phyloP scores from a whole-genome alignment of 2,888 invertebrate species.

The Hydroisotoma schaefferi region DNA sequence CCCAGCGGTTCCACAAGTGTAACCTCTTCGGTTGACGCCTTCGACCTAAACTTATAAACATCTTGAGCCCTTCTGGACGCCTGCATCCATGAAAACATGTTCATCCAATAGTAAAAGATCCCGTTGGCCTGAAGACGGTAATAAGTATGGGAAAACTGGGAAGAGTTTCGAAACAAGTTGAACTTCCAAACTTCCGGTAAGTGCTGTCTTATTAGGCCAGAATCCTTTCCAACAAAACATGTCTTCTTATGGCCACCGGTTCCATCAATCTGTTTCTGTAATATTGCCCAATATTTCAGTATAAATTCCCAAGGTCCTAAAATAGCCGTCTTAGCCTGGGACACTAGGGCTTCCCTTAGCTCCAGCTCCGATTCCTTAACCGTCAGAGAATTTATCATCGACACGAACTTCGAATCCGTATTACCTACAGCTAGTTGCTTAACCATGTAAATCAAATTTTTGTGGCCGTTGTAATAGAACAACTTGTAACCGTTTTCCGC shows the following conservation, averaged over 20 bases:
- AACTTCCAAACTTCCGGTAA: constrained; percentile 21
- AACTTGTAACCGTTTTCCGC: constrained; percentile 11
- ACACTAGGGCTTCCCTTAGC: constrained; percentile 13
- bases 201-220: constrained; percentile 13
- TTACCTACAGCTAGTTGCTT: neutral
- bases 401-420: neutral
- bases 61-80: too few relatives aligned
- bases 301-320: constrained; percentile 21
- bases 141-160: constrained; percentile 10
- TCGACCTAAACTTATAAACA: too few relatives aligned
- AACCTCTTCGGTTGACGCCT: too few relatives aligned
- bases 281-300: constrained; percentile 20
- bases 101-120: constrained; percentile 21
- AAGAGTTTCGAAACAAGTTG: constrained; percentile 8
- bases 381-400: neutral
- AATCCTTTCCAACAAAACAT: constrained; percentile 21
- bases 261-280: constrained; percentile 13
- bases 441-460: constrained; percentile 19
- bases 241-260: neutral
- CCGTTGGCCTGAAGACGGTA: constrained; percentile 17
- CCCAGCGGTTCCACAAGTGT: too few relatives aligned
- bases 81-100: too few relatives aligned
- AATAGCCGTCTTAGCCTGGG: constrained; percentile 11
- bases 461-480: constrained; percentile 15
- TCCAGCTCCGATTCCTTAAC: constrained; percentile 11